Evolutionary conservation across 2,888 invertebrate genomes (phyloP).

Genomic region (Folsomia candida): DNA sequence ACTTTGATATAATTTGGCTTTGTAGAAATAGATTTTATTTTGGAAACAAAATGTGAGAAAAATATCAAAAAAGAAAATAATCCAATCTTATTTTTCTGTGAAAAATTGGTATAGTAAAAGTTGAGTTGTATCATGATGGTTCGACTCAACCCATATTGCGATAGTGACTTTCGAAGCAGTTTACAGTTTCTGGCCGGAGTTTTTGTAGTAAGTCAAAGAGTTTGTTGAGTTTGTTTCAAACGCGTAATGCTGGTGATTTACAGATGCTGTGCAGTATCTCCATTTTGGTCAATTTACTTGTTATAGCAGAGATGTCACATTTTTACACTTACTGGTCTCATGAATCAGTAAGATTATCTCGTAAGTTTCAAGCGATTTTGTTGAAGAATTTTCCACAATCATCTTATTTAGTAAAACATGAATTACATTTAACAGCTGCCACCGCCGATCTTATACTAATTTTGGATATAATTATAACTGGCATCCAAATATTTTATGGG

Average conservation of each 20-base stretch:
- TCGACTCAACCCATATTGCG: constrained; percentile 39
- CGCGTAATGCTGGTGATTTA: not conserved
- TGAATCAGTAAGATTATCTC: not conserved
- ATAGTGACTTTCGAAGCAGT: constrained; percentile 40
- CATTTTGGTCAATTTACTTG: constrained; percentile 25
- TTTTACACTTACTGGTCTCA: constrained; percentile 26
- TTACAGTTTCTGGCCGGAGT: constrained; percentile 37
- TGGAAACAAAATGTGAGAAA: too few species aligned
- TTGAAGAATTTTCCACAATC: not conserved
- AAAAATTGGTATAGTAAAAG: too few species aligned
- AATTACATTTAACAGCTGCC: not conserved
- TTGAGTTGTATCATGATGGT: too few species aligned
- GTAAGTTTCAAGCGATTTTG: not conserved
- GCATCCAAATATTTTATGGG: constrained; percentile 19
- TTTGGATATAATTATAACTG: constrained; percentile 2
- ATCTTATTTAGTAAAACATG: too few species aligned
- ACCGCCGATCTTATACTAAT: not conserved
- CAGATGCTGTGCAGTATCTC: constrained; percentile 29
- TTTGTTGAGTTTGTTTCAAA: too few species aligned
- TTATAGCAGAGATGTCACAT: constrained; percentile 26
- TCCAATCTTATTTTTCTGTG: too few species aligned
- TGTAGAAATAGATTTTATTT: too few species aligned
- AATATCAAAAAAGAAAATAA: too few species aligned
- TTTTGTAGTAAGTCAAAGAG: constrained; percentile 36
- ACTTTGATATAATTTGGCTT: too few species aligned